A percentile compares a stretch with the other conserved stretches of the same genome.
phyloP scores from a whole-genome alignment of 2,113 vertebrate genomes.

The Sitta europaea region DNA sequence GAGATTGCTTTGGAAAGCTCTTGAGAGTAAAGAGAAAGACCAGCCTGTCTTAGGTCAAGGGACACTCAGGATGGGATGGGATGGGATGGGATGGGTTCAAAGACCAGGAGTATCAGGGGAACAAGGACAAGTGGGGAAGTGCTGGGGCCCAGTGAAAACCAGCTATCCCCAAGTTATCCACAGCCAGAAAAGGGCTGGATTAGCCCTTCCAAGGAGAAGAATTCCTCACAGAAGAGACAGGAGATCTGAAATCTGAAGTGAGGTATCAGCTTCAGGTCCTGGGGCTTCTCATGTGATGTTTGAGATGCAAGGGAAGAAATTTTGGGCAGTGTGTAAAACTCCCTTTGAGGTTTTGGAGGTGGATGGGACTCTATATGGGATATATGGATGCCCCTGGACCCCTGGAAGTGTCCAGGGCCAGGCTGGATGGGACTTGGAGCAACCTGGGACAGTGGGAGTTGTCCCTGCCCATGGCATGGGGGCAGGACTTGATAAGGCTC shows the following conservation, averaged over 20 bases:
- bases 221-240: not conserved
- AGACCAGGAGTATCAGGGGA: not conserved
- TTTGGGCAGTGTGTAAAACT: not conserved
- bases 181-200: not conserved
- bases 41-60: not conserved
- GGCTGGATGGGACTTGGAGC: accelerated
- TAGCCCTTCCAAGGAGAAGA: not conserved
- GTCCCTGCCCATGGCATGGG: not conserved
- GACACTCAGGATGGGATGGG: not conserved
- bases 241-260: not conserved
- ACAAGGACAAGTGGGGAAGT: accelerated
- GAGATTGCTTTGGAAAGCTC: not conserved
- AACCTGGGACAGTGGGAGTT: accelerated
- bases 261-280: not conserved
- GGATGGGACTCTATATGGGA: not conserved
- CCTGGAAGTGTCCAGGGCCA: not conserved
- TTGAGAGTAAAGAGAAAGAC: not conserved
- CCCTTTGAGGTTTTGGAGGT: not conserved
- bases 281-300: accelerated
- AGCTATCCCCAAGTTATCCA: accelerated
- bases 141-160: not conserved
- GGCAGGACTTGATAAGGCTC: accelerated
- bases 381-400: not conserved
- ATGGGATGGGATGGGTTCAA: not conserved
- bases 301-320: not conserved